Percentiles rank a stretch among this genome's conserved stretches.
Evolutionary conservation across 2,113 vertebrate species (phyloP).

Genomic region (Odobenus rosmarus): DNA sequence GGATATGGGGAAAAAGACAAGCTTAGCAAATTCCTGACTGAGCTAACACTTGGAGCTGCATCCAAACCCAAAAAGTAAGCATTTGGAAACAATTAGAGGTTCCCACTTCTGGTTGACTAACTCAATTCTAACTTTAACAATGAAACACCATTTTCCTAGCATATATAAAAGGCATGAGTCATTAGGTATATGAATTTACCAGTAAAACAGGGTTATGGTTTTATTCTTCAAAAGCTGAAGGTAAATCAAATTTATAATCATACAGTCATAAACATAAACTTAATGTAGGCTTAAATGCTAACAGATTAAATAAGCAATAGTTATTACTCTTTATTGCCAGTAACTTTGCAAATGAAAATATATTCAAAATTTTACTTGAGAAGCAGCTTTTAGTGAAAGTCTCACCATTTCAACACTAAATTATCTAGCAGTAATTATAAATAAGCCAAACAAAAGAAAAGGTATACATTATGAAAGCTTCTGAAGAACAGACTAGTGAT

Average conservation of each 20-base stretch:
- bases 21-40: slow-evolving; percentile 82
- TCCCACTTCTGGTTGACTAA: slow-evolving; percentile 66
- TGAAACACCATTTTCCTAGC: slow-evolving; percentile 51
- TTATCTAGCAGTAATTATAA: slow-evolving; percentile 48
- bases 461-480: background rate
- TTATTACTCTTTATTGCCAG: slow-evolving; percentile 31
- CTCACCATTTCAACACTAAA: slow-evolving; percentile 44
- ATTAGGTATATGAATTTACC: slow-evolving; percentile 37
- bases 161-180: slow-evolving; percentile 46
- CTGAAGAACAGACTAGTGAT: background rate
- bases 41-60: slow-evolving; percentile 75
- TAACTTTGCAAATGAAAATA: slow-evolving; percentile 57
- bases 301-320: slow-evolving; percentile 43
- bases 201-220: slow-evolving; percentile 30
- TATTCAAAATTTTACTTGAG: slow-evolving; percentile 49
- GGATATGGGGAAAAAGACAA: slow-evolving; percentile 79
- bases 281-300: slow-evolving; percentile 48
- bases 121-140: slow-evolving; percentile 77
- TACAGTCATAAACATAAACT: slow-evolving; percentile 27
- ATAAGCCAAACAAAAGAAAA: slow-evolving; percentile 39
- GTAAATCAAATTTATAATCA: slow-evolving; percentile 55
- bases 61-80: slow-evolving; percentile 82
- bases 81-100: slow-evolving; percentile 87
- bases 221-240: slow-evolving; percentile 50
- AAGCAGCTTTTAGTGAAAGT: slow-evolving; percentile 24